Conservation (phyloP, 2,888 invertebrate species). For the Meghimatium bilineatum region DNA sequence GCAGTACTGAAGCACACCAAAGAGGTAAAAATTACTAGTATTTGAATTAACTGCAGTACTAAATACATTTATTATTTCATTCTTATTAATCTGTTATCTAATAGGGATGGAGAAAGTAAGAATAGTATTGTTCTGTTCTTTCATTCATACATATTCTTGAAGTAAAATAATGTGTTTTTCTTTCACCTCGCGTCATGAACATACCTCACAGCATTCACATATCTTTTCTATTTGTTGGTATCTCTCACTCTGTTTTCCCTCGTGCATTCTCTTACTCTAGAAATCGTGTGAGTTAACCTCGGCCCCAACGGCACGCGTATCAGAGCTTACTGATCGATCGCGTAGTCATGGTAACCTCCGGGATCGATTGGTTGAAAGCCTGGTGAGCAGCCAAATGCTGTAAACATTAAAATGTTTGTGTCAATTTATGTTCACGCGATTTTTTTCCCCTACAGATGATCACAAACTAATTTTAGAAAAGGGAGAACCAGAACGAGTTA, state of each 20-base stretch:
- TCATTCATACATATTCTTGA: too few relatives aligned
- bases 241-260: neutral
- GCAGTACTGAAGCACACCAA: too few relatives aligned
- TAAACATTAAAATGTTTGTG: slow-evolving; percentile 17
- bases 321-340: slow-evolving; percentile 11
- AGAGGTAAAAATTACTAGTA: too few relatives aligned
- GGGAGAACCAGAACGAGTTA: slow-evolving; percentile 29
- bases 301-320: neutral
- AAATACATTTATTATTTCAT: too few relatives aligned
- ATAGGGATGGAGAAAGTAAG: too few relatives aligned
- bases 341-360: slow-evolving; percentile 13
- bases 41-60: too few relatives aligned
- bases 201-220: neutral
- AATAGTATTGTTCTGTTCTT: too few relatives aligned
- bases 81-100: too few relatives aligned
- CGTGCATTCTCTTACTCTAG: neutral
- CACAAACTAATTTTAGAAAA: neutral
- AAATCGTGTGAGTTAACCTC: slow-evolving; percentile 21
- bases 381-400: slow-evolving; percentile 14
- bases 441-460: neutral
- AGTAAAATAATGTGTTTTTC: neutral
- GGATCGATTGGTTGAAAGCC: slow-evolving; percentile 6
- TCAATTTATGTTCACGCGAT: slow-evolving; percentile 7
- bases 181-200: neutral
- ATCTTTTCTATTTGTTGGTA: neutral